Conservation (phyloP, 2,797 vertebrate species). For the Anomalospiza imberbis region DNA sequence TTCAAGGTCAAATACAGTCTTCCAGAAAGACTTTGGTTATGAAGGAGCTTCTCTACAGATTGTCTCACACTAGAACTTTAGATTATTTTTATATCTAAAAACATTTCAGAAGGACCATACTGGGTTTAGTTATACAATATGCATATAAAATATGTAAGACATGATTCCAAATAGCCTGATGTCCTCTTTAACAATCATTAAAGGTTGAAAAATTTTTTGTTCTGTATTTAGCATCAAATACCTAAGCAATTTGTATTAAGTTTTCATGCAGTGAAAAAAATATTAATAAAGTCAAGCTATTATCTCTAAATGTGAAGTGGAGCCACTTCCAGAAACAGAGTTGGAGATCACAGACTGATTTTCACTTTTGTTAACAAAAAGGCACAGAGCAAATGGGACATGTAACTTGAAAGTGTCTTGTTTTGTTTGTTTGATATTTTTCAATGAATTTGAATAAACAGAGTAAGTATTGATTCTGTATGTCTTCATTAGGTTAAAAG, state of each 20-base stretch:
- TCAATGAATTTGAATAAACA: background rate
- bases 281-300: background rate
- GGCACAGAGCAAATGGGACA: background rate
- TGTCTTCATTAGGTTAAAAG: background rate
- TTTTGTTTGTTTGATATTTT: background rate
- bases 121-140: background rate
- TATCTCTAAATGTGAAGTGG: background rate
- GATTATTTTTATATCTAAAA: background rate
- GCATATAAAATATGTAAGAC: background rate
- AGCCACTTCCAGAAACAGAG: background rate
- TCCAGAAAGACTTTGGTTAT: background rate
- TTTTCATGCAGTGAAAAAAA: background rate
- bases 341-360: background rate
- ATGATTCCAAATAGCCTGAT: background rate
- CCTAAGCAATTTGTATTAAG: background rate
- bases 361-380: background rate
- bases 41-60: background rate
- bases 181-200: background rate
- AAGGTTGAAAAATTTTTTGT: background rate
- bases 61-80: background rate
- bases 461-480: background rate
- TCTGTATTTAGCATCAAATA: background rate
- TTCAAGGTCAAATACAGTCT: background rate
- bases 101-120: background rate
- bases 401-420: background rate